phyloP scores from a whole-genome alignment of 2,113 vertebrate species.

The Thamnaconus septentrionalis region DNA sequence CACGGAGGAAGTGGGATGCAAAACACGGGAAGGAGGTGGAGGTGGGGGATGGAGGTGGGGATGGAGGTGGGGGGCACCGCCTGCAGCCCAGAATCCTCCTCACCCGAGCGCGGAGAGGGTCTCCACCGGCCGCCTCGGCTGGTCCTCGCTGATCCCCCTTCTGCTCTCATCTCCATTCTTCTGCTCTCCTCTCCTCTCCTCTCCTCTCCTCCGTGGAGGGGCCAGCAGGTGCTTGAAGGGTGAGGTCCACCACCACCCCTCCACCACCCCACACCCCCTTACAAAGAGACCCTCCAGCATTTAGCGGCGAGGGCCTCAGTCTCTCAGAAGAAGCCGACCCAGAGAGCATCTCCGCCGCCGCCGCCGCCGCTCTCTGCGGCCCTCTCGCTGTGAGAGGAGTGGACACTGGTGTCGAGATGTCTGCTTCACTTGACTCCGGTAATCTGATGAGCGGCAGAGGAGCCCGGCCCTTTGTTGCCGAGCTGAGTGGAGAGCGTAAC shows the following conservation, averaged over 20 bases:
- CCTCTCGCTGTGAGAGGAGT: constrained; percentile 43
- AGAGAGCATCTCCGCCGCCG: constrained; percentile 63
- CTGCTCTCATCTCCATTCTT: neutral
- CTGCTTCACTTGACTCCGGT: constrained; percentile 63
- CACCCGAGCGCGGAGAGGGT: too few relatives aligned
- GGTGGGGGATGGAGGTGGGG: constrained; percentile 33
- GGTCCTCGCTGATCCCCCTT: neutral
- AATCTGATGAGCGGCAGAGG: constrained; percentile 54
- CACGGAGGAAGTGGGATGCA: constrained; percentile 50
- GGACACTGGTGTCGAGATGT: constrained; percentile 33
- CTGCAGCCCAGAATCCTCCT: too few relatives aligned
- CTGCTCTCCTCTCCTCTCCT: neutral
- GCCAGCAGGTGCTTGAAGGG: constrained; percentile 45
- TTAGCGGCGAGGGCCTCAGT: constrained; percentile 48
- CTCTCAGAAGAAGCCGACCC: constrained; percentile 48
- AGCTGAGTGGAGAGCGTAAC: constrained; percentile 6
- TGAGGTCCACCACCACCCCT: too few relatives aligned
- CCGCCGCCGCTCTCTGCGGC: constrained; percentile 30
- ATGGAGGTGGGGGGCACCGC: neutral
- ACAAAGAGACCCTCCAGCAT: constrained; percentile 42
- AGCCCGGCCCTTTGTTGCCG: constrained; percentile 8
- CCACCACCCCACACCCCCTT: too few relatives aligned
- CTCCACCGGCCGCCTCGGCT: neutral
- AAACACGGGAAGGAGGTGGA: neutral
- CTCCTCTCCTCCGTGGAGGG: constrained; percentile 16